Evolutionary conservation across 2,888 invertebrate genomes (phyloP).

Genomic region (Meganola albula): DNA sequence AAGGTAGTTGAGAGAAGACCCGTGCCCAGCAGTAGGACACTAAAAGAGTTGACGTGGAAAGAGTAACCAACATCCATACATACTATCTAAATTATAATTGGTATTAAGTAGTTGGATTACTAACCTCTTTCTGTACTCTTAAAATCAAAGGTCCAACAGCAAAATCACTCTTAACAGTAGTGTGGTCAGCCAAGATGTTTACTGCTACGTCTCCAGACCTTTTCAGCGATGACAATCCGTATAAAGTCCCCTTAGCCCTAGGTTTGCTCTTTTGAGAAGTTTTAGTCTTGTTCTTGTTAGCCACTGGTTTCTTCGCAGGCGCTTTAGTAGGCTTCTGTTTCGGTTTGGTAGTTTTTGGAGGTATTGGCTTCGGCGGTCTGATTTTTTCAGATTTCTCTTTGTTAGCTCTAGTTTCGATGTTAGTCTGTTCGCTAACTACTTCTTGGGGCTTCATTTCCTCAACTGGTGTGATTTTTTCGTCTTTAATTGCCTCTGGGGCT

Average conservation of each 20-base stretch:
- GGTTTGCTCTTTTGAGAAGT: conserved; percentile 72
- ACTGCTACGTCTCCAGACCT: conserved; percentile 89
- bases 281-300: conserved; percentile 53
- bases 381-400: conserved; percentile 59
- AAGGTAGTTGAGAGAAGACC: too few relatives aligned
- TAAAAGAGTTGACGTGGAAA: too few relatives aligned
- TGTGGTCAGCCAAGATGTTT: conserved; percentile 86
- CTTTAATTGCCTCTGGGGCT: conserved; percentile 37
- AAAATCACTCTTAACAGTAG: conserved; percentile 90
- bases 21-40: too few relatives aligned
- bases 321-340: conserved; percentile 45
- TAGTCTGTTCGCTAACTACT: conserved; percentile 24
- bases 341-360: conserved; percentile 44
- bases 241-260: conserved; percentile 86
- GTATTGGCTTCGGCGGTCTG: conserved; percentile 43
- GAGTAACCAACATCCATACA: too few relatives aligned
- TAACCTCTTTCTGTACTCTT: conserved; percentile 86
- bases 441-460: conserved; percentile 37
- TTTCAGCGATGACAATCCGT: conserved; percentile 86
- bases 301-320: conserved; percentile 56
- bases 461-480: conserved; percentile 33
- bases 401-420: conserved; percentile 42
- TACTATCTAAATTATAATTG: too few relatives aligned
- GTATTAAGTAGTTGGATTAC: too few relatives aligned
- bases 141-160: conserved; percentile 87